Conservation (phyloP, 2,888 invertebrate genomes). For the Ectemnius continuus region DNA sequence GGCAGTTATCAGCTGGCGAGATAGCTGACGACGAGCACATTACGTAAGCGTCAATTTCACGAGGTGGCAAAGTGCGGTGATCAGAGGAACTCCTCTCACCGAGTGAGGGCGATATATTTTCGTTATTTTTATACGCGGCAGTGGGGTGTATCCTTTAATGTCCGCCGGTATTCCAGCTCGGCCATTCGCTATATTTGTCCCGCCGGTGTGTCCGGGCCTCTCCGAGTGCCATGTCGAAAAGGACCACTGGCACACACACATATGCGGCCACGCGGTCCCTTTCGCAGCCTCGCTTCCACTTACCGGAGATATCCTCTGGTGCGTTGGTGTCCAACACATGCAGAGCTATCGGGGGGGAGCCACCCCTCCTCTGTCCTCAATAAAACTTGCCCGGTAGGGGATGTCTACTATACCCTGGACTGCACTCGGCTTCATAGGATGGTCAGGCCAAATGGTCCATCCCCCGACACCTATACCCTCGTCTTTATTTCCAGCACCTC, state of each 20-base stretch:
- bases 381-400: conserved; percentile 62
- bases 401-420: conserved; percentile 68
- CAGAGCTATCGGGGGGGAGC: conserved; percentile 14
- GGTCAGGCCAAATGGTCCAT: conserved; percentile 73
- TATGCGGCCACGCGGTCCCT: conserved; percentile 38
- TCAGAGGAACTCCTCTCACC: conserved; percentile 15
- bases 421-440: conserved; percentile 74
- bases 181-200: conserved; percentile 51
- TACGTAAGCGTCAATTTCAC: conserved; percentile 9
- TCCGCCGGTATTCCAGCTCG: conserved; percentile 41
- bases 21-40: conserved; percentile 16
- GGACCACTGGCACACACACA: conserved; percentile 30
- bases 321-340: no score
- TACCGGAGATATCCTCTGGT: conserved; percentile 52
- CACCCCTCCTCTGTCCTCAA: conserved; percentile 55
- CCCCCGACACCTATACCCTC: conserved; percentile 74
- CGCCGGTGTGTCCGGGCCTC: conserved; percentile 20
- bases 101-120: conserved; percentile 22
- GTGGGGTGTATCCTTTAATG: conserved; percentile 51
- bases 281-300: conserved; percentile 70
- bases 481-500: conserved; percentile 72
- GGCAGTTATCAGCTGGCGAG: conserved; percentile 14
- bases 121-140: conserved; percentile 47
- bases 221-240: conserved; percentile 30
- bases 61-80: conserved; percentile 30